A percentile compares a stretch with the other conserved stretches of the same genome.
These are phyloP conservation scores for Atta texana DNA, from an alignment of 1,140 invertebrate genomes.

Conservation along the genomic window DNA sequence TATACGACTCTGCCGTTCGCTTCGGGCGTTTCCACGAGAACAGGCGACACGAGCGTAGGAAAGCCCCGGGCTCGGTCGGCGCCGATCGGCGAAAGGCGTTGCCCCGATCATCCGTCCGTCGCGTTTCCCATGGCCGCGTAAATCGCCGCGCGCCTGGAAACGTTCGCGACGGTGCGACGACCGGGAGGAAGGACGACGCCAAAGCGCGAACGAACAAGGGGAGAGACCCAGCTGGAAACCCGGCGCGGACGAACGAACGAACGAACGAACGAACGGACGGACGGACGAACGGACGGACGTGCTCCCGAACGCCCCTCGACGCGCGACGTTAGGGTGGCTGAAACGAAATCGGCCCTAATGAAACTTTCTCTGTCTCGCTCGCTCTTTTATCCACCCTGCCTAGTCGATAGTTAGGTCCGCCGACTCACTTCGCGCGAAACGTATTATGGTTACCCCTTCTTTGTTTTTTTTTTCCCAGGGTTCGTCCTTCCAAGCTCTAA, in stretches of 20 bases:
- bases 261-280: slow-evolving; percentile 18
- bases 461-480: background rate
- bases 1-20: slow-evolving; percentile 36
- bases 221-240: slow-evolving; percentile 66
- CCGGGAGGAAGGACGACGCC: slow-evolving; percentile 48
- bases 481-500: background rate
- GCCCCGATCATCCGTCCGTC: slow-evolving; percentile 59
- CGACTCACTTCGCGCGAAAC: slow-evolving; percentile 36
- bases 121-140: slow-evolving; percentile 59
- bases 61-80: slow-evolving; percentile 45
- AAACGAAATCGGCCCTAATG: slow-evolving; percentile 73
- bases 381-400: background rate
- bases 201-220: slow-evolving; percentile 44
- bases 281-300: slow-evolving; percentile 22
- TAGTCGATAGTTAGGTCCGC: slow-evolving; percentile 44
- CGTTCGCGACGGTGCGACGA: slow-evolving; percentile 52
- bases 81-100: slow-evolving; percentile 57
- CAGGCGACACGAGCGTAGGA: slow-evolving; percentile 33
- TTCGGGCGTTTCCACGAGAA: slow-evolving; percentile 57
- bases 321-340: slow-evolving; percentile 34
- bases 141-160: slow-evolving; percentile 53
- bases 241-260: slow-evolving; percentile 34
- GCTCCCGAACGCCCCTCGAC: slow-evolving; percentile 53
- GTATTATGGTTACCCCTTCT: slow-evolving; percentile 40
- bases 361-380: slow-evolving; percentile 60